phyloP scores from a whole-genome alignment of 2,888 invertebrate genomes.

The Cephus pygmeus region DNA sequence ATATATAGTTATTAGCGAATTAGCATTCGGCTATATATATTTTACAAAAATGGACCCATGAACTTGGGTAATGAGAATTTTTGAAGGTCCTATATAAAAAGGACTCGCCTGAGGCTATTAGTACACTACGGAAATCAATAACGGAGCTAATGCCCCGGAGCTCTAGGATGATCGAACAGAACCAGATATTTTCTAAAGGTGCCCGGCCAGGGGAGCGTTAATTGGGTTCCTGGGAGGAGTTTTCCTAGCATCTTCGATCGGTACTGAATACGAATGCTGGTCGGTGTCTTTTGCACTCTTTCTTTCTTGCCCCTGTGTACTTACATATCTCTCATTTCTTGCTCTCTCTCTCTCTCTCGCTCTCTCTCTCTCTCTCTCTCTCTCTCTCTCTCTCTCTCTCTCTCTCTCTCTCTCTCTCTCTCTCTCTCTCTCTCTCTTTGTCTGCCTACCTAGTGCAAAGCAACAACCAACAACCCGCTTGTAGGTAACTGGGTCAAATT shows the following conservation, averaged over 20 bases:
- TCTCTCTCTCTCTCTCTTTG: not conserved
- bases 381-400: constrained; percentile 6
- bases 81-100: not conserved
- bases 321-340: not conserved
- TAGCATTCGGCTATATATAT: not conserved
- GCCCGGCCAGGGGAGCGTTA: not conserved
- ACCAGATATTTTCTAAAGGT: not conserved
- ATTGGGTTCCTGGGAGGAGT: not conserved
- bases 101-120: not conserved
- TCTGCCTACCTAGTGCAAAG: not conserved
- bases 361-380: no score
- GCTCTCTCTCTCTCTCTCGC: no score
- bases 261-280: not conserved
- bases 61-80: not conserved
- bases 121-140: not conserved
- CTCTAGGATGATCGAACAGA: not conserved
- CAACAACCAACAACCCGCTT: constrained; percentile 3
- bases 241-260: not conserved
- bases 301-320: not conserved
- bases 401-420: not conserved
- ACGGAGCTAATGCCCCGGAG: not conserved
- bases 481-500: not conserved
- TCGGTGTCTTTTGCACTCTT: not conserved
- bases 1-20: not conserved
- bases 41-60: not conserved